A percentile compares a stretch with the other conserved stretches of the same genome.
Evolutionary conservation across 2,797 vertebrate genomes (phyloP).

Genomic region (Mionectes olivaceus): DNA sequence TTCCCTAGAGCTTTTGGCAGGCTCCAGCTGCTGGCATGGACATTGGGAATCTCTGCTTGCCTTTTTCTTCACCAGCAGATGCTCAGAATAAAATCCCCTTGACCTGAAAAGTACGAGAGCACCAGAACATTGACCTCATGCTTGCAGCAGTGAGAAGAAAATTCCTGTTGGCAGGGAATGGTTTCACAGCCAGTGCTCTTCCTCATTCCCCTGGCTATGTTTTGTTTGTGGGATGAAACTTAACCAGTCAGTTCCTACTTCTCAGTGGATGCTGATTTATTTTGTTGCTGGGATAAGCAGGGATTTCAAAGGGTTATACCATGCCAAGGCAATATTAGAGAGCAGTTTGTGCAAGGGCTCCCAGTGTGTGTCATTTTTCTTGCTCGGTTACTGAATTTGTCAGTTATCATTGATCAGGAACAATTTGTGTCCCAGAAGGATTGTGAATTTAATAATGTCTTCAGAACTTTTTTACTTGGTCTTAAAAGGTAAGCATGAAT

Average conservation of each 20-base stretch:
- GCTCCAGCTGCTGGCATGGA: fast-evolving
- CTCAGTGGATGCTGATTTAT: neutral
- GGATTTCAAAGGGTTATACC: neutral
- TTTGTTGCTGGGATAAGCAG: neutral
- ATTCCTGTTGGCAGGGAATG: neutral
- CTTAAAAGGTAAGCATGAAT: neutral
- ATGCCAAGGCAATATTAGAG: neutral
- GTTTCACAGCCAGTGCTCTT: fast-evolving
- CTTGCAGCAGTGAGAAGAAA: neutral
- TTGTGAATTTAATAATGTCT: neutral
- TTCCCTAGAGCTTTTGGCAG: neutral
- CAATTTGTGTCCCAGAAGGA: neutral
- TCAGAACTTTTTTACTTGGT: neutral
- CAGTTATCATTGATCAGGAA: neutral
- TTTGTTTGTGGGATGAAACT: neutral
- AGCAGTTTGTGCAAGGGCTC: neutral
- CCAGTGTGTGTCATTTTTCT: neutral
- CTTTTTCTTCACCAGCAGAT: neutral
- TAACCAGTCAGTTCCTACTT: neutral
- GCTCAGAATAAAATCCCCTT: neutral
- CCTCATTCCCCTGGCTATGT: fast-evolving
- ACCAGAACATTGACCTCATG: fast-evolving
- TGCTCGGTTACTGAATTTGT: neutral
- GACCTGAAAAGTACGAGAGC: fast-evolving
- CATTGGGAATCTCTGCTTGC: neutral